phyloP scores from a whole-genome alignment of 2,113 vertebrate species.

The Pterocles orientalis region DNA sequence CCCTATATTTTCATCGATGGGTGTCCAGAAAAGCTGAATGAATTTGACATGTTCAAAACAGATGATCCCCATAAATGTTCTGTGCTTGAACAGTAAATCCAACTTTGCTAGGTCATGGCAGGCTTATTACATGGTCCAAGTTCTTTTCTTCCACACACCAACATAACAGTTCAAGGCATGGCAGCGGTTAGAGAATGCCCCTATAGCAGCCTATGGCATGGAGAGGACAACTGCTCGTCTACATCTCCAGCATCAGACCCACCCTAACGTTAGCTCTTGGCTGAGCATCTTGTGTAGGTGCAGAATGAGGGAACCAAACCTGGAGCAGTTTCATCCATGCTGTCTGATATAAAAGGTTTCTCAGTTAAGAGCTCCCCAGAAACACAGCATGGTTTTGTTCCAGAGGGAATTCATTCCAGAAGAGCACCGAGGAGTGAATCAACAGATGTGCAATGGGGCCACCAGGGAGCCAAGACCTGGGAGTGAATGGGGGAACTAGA shows the following conservation, averaged over 20 bases:
- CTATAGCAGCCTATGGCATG: neutral
- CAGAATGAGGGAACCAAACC: neutral
- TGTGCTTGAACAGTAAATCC: neutral
- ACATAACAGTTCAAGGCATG: neutral
- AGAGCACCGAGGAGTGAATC: neutral
- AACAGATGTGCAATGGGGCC: fast-evolving
- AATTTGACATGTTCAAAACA: neutral
- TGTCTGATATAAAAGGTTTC: neutral
- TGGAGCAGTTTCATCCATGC: neutral
- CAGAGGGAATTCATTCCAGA: neutral
- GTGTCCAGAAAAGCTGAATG: neutral
- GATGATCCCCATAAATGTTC: neutral
- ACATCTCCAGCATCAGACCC: neutral
- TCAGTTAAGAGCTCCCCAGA: neutral
- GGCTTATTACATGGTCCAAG: neutral
- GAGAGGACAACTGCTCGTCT: neutral
- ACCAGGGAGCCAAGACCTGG: neutral
- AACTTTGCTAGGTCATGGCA: neutral
- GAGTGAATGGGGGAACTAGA: neutral
- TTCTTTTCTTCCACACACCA: neutral
- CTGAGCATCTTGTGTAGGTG: neutral
- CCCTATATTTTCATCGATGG: neutral
- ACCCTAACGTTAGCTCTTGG: neutral
- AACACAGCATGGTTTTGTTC: neutral
- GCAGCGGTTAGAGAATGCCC: neutral